Percentiles rank a stretch among this genome's conserved stretches.
These are phyloP conservation scores for Sebastolobus alascanus DNA, from an alignment of 2,797 vertebrate species.

Conservation along the genomic window DNA sequence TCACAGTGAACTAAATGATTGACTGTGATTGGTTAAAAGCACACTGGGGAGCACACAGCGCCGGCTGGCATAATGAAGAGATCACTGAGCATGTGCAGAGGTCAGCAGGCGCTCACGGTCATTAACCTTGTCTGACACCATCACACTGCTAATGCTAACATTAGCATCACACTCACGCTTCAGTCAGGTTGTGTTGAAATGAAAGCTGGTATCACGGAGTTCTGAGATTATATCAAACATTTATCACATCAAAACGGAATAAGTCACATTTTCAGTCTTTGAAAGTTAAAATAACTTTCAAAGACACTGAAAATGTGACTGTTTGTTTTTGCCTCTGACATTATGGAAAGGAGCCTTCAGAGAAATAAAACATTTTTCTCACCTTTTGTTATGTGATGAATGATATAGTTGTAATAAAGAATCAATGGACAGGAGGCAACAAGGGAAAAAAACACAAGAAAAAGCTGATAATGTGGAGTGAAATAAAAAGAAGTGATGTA, in stretches of 20 bases:
- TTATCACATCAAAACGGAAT: not conserved
- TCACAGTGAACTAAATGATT: not conserved
- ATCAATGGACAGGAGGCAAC: not conserved
- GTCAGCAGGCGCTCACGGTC: not conserved
- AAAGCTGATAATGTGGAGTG: not conserved
- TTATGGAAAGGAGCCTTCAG: too few species aligned
- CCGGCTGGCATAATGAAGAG: not conserved
- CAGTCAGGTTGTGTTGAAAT: not conserved
- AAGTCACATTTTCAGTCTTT: not conserved
- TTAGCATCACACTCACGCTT: constrained; percentile 25
- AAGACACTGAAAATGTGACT: too few species aligned
- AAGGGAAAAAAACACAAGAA: not conserved
- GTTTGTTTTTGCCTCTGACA: too few species aligned
- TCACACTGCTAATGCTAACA: constrained; percentile 30
- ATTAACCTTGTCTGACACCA: constrained; percentile 43
- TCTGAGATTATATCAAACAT: constrained; percentile 37
- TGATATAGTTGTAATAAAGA: not conserved
- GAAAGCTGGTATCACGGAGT: constrained; percentile 15
- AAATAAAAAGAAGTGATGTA: not conserved
- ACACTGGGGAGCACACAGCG: not conserved
- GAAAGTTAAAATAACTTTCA: too few species aligned
- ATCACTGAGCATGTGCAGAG: constrained; percentile 17
- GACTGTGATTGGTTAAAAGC: constrained; percentile 22
- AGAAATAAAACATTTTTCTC: too few species aligned
- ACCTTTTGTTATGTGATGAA: not conserved